Evolutionary conservation across 2,797 vertebrate species (phyloP).

Genomic region (Sphaeramia orbicularis): DNA sequence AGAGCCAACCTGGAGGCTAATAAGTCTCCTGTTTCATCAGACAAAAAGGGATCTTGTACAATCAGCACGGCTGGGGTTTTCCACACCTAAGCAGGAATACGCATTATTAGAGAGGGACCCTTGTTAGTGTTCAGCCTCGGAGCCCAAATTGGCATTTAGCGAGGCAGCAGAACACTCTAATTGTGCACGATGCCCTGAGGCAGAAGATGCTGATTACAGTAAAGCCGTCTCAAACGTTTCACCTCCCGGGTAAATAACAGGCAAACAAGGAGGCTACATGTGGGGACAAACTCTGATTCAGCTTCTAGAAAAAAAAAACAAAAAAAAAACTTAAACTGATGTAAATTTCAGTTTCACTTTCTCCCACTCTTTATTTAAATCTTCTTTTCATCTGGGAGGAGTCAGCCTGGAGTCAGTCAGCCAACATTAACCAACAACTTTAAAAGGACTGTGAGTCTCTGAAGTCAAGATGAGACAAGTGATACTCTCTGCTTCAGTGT

Average conservation of each 20-base stretch:
- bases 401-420: constrained; percentile 32
- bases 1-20: constrained; percentile 30
- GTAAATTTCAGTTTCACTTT: background rate
- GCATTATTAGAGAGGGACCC: constrained; percentile 60
- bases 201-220: constrained; percentile 62
- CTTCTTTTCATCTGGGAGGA: constrained; percentile 43
- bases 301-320: constrained; percentile 37
- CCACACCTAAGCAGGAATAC: constrained; percentile 60
- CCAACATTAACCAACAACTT: constrained; percentile 52
- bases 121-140: constrained; percentile 67
- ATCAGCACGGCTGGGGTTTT: constrained; percentile 59
- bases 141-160: constrained; percentile 76
- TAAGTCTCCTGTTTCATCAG: constrained; percentile 21
- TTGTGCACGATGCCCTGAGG: constrained; percentile 68
- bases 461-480: constrained; percentile 55
- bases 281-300: constrained; percentile 26
- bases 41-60: constrained; percentile 44
- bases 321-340: too few relatives aligned
- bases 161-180: constrained; percentile 74
- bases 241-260: constrained; percentile 42
- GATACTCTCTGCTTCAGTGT: constrained; percentile 21
- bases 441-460: constrained; percentile 51
- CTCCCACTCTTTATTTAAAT: constrained; percentile 63
- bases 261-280: constrained; percentile 34
- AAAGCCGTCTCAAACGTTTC: constrained; percentile 48